These are phyloP conservation scores for Holothuria scabra DNA, from an alignment of 53 echinoderm and acorn worm species.

Conservation along the genomic window DNA sequence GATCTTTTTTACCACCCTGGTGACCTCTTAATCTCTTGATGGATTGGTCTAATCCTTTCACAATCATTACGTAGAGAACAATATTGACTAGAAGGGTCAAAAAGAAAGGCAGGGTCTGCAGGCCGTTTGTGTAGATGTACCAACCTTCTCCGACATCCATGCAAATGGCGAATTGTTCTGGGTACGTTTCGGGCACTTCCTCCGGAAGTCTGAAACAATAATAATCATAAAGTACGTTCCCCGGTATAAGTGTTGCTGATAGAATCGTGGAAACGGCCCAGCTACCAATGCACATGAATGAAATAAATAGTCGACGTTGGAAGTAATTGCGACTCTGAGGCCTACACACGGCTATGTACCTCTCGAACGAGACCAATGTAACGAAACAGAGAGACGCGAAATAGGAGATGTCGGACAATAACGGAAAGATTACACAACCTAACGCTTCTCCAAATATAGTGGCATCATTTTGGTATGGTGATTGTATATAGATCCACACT, in stretches of 20 bases:
- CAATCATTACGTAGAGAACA: conserved; percentile 61
- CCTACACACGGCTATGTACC: conserved; percentile 82
- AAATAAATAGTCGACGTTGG: conserved; percentile 20
- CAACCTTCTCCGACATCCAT: conserved; percentile 2
- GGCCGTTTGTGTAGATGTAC: conserved; percentile 49
- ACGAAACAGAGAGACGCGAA: conserved; percentile 88
- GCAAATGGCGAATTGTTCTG: conserved; percentile 49
- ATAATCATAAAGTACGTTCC: neutral
- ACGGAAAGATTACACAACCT: conserved; percentile 74
- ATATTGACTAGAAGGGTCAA: conserved; percentile 60
- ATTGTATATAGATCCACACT: conserved; percentile 60
- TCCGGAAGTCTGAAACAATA: conserved; percentile 40
- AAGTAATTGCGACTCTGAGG: conserved; percentile 54
- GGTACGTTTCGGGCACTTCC: conserved; percentile 12
- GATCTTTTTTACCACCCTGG: conserved; percentile 53
- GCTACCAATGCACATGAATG: conserved; percentile 28
- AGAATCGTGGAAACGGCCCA: conserved; percentile 41
- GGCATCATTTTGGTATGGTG: conserved; percentile 67
- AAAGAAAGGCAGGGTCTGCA: conserved; percentile 77
- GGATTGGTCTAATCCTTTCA: conserved; percentile 58
- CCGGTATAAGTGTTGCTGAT: conserved; percentile 47
- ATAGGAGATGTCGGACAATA: conserved; percentile 81
- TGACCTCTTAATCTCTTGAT: conserved; percentile 61
- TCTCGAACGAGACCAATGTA: conserved; percentile 81
- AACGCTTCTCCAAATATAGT: conserved; percentile 51